Base-by-base conservation (phyloP, 2,113 vertebrate species). In the Xiphorhynchus elegans region DNA sequence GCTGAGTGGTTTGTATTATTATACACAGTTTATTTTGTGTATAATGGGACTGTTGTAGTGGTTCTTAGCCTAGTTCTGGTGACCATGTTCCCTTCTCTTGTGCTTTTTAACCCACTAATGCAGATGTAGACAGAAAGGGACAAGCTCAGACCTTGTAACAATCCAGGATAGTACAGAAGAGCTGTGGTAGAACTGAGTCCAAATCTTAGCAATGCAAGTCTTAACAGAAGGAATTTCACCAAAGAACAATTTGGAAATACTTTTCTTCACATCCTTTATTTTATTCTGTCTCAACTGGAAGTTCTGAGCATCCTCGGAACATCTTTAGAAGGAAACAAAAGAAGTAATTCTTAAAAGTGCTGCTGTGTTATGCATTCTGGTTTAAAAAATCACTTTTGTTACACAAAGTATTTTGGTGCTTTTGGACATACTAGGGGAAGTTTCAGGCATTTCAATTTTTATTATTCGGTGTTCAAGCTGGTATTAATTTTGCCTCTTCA, bases 321-420 rank as follows among this genome's bases (percentile, higher is more conserved):
- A 3, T 33, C 9, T 37, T 40, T 17, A 52, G 29, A 44, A 4
- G 55, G 11, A 44, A 84, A 81, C 1, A 13, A 14, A 64, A 44
- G 3, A 46, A 11, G 1, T 14, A 29, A 13, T 47, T 68, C 55
- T 33, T 5, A 31, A 17, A 46, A 26, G 1, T 25, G 1, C 33
- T 72, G 3, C 29, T 86, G 13, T 53, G 10, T 3, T 64, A 69
- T 47, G 5, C 37, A 52, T 76, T 76, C 7, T 25, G 33, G 7
- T 39, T 75, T 20, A 56, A 56, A 33, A 62, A 46, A 4, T 2
- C 0, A 0, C 11, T 59, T 31, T 25, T 80, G 13, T 44, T 58
- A 31, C 10, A 17, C 8, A 37, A 40, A 60, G 13, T 5, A 1
- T 1, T 63, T 79, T 33, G 4, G 17, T 80, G 21, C 7, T 80